These are phyloP conservation scores for Salminus brasiliensis DNA, from an alignment of 2,113 vertebrate species.

Conservation along the genomic window DNA sequence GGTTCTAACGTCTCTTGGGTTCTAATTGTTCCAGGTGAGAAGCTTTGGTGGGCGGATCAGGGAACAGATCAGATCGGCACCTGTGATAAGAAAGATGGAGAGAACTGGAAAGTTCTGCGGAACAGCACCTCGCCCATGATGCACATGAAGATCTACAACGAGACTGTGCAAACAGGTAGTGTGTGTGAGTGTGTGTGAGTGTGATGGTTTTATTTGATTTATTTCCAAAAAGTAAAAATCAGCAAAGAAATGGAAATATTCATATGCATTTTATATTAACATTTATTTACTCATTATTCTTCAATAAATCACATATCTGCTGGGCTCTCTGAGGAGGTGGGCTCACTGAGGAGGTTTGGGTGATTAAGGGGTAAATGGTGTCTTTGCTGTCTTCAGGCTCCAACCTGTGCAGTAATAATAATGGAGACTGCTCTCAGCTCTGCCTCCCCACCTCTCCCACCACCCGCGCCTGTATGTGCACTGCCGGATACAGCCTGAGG, in stretches of 20 bases:
- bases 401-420: constrained; percentile 92
- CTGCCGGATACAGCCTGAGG: constrained; percentile 93
- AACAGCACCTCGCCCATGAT: constrained; percentile 95
- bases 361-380: too few relatives aligned
- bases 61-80: constrained; percentile 94
- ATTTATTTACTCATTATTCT: too few relatives aligned
- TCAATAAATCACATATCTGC: too few relatives aligned
- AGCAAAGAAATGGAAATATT: too few relatives aligned
- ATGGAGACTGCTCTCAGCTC: constrained; percentile 96
- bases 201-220: too few relatives aligned
- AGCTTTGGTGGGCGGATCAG: constrained; percentile 98
- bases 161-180: constrained; percentile 87
- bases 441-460: constrained; percentile 90
- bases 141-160: constrained; percentile 98
- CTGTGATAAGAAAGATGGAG: constrained; percentile 89
- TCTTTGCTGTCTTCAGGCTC: constrained; percentile 67
- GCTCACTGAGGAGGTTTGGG: too few relatives aligned
- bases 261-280: too few relatives aligned
- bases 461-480: constrained; percentile 94
- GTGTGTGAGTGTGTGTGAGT: background rate
- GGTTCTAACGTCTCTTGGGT: background rate
- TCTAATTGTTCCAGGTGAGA: constrained; percentile 78
- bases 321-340: too few relatives aligned
- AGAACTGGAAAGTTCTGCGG: constrained; percentile 81
- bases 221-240: too few relatives aligned